A percentile compares a stretch with the other conserved stretches of the same genome.
These are phyloP conservation scores for Pluvianellus socialis DNA, from an alignment of 2,113 vertebrate genomes.

Conservation along the genomic window DNA sequence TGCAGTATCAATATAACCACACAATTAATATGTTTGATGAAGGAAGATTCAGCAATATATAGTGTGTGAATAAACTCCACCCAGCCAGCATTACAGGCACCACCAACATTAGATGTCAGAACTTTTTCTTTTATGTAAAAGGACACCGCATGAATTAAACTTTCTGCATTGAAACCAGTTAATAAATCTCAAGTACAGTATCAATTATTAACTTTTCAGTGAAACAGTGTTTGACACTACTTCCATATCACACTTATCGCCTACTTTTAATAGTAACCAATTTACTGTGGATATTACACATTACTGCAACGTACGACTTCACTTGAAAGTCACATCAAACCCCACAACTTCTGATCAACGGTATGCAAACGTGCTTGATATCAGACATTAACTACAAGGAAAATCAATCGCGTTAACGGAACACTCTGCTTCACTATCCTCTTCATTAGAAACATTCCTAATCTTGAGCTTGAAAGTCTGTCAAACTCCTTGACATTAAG, in stretches of 20 bases:
- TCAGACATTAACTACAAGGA: neutral
- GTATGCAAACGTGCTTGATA: neutral
- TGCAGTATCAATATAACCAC: accelerated
- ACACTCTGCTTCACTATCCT: neutral
- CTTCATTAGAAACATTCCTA: neutral
- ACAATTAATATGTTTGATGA: neutral
- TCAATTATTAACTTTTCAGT: neutral
- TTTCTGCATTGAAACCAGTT: neutral
- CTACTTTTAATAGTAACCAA: neutral
- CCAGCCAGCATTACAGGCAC: neutral
- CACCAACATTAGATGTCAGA: neutral
- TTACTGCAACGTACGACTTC: accelerated
- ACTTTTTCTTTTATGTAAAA: neutral
- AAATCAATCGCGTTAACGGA: neutral
- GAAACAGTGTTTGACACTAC: neutral
- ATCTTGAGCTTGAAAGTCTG: neutral
- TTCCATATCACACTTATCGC: neutral
- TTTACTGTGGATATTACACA: neutral
- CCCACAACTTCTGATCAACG: accelerated
- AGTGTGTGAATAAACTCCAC: neutral
- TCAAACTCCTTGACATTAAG: neutral
- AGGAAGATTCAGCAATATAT: neutral
- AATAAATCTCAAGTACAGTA: neutral
- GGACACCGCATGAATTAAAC: neutral
- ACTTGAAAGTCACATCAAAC: neutral